Conservation (phyloP, 2,797 vertebrate genomes). For the Pseudopleuronectes americanus region DNA sequence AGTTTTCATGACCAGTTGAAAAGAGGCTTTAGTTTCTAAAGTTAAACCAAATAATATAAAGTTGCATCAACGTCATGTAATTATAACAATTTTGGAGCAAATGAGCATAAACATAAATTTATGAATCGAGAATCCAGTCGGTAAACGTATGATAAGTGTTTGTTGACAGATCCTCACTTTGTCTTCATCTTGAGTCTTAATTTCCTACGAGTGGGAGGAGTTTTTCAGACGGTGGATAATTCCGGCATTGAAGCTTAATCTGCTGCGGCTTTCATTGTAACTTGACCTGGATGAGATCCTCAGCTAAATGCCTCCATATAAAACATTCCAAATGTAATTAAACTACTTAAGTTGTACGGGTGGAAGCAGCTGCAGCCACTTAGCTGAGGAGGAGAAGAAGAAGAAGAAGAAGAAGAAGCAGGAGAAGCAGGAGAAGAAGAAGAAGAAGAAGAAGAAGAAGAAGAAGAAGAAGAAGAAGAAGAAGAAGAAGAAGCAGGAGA, state of each 20-base stretch:
- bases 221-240: slow-evolving; percentile 34
- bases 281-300: slow-evolving; percentile 40
- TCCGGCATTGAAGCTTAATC: slow-evolving; percentile 40
- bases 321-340: slow-evolving; percentile 53
- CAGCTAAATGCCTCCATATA: slow-evolving; percentile 42
- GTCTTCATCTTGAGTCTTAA: neutral
- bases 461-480: neutral
- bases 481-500: too few species aligned
- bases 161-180: neutral
- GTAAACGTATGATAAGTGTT: too few species aligned
- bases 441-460: too few species aligned
- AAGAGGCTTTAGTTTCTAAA: too few species aligned
- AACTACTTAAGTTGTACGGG: slow-evolving; percentile 33
- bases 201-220: slow-evolving; percentile 22
- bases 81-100: too few species aligned
- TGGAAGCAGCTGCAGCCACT: slow-evolving; percentile 48
- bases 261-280: slow-evolving; percentile 33
- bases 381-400: slow-evolving; percentile 3
- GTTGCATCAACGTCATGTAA: too few species aligned
- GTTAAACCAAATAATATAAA: too few species aligned
- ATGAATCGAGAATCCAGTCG: too few species aligned
- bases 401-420: too few species aligned
- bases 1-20: too few species aligned
- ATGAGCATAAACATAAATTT: too few species aligned
- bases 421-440: too few species aligned